phyloP scores from a whole-genome alignment of 2,797 vertebrate species.

The Arrhamphus sclerolepis region DNA sequence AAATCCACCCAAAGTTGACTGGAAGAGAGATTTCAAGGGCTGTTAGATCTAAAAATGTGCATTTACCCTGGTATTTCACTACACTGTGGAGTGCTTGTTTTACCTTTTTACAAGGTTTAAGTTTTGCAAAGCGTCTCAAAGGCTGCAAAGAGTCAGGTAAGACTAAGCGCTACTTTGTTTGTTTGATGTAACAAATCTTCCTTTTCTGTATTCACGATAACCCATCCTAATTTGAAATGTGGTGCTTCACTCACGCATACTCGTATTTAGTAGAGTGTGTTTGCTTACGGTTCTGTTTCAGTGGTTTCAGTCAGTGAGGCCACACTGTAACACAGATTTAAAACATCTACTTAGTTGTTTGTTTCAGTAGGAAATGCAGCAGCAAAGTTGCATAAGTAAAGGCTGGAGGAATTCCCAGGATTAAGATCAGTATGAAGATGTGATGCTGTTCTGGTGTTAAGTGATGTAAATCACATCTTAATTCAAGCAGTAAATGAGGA shows the following conservation, averaged over 20 bases:
- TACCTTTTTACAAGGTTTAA: not conserved
- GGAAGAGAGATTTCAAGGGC: constrained; percentile 30
- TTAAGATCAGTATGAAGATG: constrained; percentile 8
- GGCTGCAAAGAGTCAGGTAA: not conserved
- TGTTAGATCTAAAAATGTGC: constrained; percentile 3
- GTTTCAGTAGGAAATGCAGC: not conserved
- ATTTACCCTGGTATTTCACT: constrained; percentile 8
- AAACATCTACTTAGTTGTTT: not conserved
- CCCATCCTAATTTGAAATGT: not conserved
- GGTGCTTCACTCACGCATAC: not conserved
- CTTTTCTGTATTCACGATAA: not conserved
- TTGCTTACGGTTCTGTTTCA: no score
- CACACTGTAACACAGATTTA: not conserved
- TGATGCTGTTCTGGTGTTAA: not conserved
- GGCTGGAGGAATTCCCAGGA: not conserved
- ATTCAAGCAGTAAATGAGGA: constrained; percentile 9
- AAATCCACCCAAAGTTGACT: constrained; percentile 34
- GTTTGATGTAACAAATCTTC: not conserved
- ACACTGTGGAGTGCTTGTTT: not conserved
- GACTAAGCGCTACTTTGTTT: not conserved
- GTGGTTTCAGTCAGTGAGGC: not conserved
- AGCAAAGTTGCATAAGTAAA: not conserved
- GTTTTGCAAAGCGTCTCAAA: not conserved
- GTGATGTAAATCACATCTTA: constrained; percentile 4
- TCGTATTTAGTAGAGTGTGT: not conserved